Conservation (phyloP, 2,113 vertebrate species). For the Agelaius tricolor region DNA sequence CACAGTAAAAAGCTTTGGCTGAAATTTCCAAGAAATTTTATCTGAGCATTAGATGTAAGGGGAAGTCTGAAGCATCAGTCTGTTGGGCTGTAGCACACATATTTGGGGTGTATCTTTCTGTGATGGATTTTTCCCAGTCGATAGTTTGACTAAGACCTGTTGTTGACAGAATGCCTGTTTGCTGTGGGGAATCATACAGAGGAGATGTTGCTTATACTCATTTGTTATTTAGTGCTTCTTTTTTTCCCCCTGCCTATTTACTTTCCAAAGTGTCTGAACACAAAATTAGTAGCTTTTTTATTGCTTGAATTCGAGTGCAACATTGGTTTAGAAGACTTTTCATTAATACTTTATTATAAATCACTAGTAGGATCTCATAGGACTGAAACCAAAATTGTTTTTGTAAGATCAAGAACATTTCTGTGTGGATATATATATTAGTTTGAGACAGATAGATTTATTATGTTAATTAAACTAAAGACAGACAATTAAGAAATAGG, state of each 20-base stretch:
- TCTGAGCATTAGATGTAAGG: background rate
- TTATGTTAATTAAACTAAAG: slow-evolving; percentile 6
- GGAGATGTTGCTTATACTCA: background rate
- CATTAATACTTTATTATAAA: slow-evolving; percentile 9
- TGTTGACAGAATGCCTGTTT: background rate
- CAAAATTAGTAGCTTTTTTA: background rate
- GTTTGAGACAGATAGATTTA: background rate
- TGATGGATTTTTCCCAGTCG: background rate
- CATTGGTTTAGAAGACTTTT: background rate
- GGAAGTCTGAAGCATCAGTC: background rate
- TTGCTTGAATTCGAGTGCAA: background rate
- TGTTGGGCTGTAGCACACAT: background rate
- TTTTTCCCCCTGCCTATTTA: background rate
- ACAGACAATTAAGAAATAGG: slow-evolving; percentile 12
- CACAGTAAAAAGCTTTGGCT: background rate
- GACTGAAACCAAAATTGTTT: background rate
- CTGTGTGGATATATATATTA: background rate
- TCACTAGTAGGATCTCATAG: background rate
- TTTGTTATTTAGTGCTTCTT: background rate
- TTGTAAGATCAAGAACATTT: background rate
- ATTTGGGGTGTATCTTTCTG: background rate
- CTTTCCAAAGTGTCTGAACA: background rate
- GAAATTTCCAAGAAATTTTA: background rate
- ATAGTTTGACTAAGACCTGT: background rate
- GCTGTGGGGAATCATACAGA: background rate